These are phyloP conservation scores for Calidris pugnax DNA, from an alignment of 2,113 vertebrate genomes.

Conservation along the genomic window DNA sequence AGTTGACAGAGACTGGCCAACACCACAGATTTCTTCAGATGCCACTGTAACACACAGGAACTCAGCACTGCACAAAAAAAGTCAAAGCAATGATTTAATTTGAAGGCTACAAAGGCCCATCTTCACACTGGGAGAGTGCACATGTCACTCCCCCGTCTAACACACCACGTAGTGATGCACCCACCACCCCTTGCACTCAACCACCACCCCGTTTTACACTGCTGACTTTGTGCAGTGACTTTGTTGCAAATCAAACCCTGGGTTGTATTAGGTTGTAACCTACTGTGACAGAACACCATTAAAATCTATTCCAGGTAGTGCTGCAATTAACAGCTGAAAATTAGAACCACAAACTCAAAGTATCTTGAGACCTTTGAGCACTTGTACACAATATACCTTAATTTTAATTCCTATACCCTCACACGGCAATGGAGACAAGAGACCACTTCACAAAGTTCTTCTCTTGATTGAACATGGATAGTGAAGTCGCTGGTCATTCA, in stretches of 20 bases:
- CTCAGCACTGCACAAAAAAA: neutral
- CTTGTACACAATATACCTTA: neutral
- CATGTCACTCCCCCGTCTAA: neutral
- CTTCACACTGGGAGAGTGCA: neutral
- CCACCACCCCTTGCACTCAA: neutral
- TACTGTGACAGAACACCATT: neutral
- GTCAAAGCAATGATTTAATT: neutral
- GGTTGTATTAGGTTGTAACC: neutral
- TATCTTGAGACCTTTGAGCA: neutral
- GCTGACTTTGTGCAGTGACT: neutral
- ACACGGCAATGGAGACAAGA: neutral
- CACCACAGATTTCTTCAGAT: neutral
- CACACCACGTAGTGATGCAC: rapidly evolving
- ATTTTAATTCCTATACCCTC: neutral
- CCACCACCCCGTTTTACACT: neutral
- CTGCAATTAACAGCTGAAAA: neutral
- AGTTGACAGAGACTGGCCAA: neutral
- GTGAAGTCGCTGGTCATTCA: neutral
- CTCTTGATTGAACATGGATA: neutral
- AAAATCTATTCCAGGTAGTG: neutral
- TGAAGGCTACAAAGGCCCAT: neutral
- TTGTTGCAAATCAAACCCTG: neutral
- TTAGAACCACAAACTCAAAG: neutral
- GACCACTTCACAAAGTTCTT: neutral
- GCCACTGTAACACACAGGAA: neutral